Evolutionary conservation across 2,888 invertebrate genomes (phyloP).

Genomic region (Erebia aethiops): DNA sequence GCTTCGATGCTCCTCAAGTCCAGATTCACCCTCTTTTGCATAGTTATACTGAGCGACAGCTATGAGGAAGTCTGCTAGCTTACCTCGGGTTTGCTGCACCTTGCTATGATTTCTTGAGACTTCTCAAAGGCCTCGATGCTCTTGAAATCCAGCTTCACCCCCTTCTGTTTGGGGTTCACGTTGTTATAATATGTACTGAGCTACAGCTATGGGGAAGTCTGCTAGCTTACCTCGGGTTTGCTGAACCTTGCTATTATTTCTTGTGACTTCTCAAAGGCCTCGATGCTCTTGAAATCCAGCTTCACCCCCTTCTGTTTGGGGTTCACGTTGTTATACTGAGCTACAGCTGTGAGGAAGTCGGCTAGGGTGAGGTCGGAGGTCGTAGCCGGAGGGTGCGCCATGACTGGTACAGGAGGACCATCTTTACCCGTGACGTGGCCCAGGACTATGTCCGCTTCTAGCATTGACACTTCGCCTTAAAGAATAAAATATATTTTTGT

Average conservation of each 20-base stretch:
- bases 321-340: conserved; percentile 73
- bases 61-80: conserved; percentile 26
- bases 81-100: conserved; percentile 68
- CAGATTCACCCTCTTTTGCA: too few relatives aligned
- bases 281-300: conserved; percentile 92
- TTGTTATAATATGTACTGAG: not conserved
- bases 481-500: conserved; percentile 14
- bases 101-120: conserved; percentile 75
- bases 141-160: conserved; percentile 95
- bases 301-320: conserved; percentile 89
- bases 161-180: conserved; percentile 82
- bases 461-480: conserved; percentile 87
- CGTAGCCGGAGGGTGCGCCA: conserved; percentile 92
- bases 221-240: conserved; percentile 62
- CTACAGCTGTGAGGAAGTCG: conserved; percentile 86
- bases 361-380: conserved; percentile 89
- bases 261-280: conserved; percentile 85
- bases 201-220: not conserved
- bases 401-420: conserved; percentile 85
- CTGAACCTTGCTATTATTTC: conserved; percentile 66
- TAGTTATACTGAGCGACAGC: too few relatives aligned
- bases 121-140: conserved; percentile 87
- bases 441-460: conserved; percentile 93
- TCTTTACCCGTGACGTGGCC: conserved; percentile 83
- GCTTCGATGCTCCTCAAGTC: too few relatives aligned